Base-by-base conservation (phyloP, 2,888 invertebrate species). In the Iselma pallidipennis region DNA sequence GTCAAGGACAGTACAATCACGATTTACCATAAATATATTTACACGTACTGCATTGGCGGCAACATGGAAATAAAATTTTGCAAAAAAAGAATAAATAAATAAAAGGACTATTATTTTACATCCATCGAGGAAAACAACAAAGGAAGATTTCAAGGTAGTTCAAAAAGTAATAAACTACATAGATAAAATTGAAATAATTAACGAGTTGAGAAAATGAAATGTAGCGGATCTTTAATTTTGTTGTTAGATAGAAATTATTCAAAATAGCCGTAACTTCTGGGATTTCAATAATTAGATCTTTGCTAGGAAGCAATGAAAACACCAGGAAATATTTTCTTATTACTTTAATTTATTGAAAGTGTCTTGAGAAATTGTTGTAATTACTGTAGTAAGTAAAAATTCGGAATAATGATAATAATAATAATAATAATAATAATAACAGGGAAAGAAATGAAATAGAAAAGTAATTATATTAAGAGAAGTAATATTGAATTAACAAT, bases 1-100 rank as follows among this genome's bases (percentile, higher is more conserved):
- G 52, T 55, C 59, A 63, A 63, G 63, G 63, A 63, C 63, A 63
- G 56, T 59, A 56, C 52, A 45, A 55, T 63, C 63, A 63, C 59
- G 63, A 58, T 55, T 37, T 23, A 49, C 49, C 49, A 42, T 42
- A 42, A 42, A 42, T 42, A 42, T 42, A 42, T 42, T 42, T 42
- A 42, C 42, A 42, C 42, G 42, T 42, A 42, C 10, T 42, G 21
- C 42, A 42, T 42, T 42, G 42, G 42, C 42, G 42, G 42, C 42
- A 42, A 42, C 42, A 42, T 42, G 12, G 16, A 42, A 7, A 19
- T 42, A 42, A 42, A 42, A 42, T 9, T 21, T 21, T 42, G 3
- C 7, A 37, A 19, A 19, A 16, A 42, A 42, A n/a, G n/a, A 42
- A 42, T 29, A 29, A 29, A 29, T 6, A 29, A 6, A 29, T 6